Evolutionary conservation across 2,113 vertebrate species (phyloP).

Genomic region (Neotragus pygmaeus): DNA sequence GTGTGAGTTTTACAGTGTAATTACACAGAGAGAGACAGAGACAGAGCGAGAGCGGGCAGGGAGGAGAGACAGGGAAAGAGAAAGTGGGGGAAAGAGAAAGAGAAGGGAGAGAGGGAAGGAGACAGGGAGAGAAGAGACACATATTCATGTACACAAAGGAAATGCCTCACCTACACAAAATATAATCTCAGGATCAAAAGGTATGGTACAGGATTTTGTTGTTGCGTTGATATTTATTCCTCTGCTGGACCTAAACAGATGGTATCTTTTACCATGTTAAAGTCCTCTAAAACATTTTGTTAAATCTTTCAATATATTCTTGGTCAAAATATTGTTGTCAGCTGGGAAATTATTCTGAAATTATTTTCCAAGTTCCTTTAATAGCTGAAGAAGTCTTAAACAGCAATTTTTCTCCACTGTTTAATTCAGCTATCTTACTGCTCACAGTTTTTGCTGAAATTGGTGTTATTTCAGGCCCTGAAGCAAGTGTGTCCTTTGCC

Average conservation of each 20-base stretch:
- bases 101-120: not conserved
- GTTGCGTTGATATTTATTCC: slow-evolving; percentile 31
- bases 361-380: slow-evolving; percentile 51
- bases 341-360: slow-evolving; percentile 22
- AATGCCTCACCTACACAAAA: not conserved
- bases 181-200: slow-evolving; percentile 22
- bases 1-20: slow-evolving; percentile 65
- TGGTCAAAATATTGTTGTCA: slow-evolving; percentile 25
- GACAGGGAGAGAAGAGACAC: not conserved
- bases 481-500: slow-evolving; percentile 37
- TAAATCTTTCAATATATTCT: slow-evolving; percentile 38
- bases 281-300: slow-evolving; percentile 7
- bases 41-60: not conserved
- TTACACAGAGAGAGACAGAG: not conserved
- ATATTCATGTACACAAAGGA: not conserved
- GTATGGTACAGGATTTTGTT: not conserved
- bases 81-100: not conserved
- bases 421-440: not conserved
- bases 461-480: slow-evolving; percentile 58
- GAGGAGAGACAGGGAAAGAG: not conserved
- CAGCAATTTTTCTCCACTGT: not conserved
- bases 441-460: slow-evolving; percentile 37
- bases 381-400: not conserved
- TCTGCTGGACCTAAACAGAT: slow-evolving; percentile 17
- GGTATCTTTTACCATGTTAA: not conserved